These are phyloP conservation scores for Murina feae DNA, from an alignment of 2,113 vertebrate genomes.

Conservation along the genomic window DNA sequence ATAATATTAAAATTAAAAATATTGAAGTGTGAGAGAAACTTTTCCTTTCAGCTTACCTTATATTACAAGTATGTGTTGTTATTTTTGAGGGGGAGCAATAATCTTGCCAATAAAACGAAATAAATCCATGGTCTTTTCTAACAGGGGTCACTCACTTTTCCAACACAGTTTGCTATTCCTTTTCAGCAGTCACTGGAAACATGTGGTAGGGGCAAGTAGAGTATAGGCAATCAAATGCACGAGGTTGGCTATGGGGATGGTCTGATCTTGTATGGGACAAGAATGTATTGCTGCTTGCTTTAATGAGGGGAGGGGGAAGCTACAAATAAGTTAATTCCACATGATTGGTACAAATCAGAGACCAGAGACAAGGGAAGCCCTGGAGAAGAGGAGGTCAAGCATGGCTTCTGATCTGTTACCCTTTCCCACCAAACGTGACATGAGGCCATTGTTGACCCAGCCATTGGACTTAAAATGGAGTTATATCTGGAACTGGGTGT, in stretches of 20 bases:
- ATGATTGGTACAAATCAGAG: background rate
- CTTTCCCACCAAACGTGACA: background rate
- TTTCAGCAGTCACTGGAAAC: background rate
- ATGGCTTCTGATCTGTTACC: background rate
- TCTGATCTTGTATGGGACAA: background rate
- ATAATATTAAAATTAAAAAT: background rate
- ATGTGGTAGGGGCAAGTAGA: fast-evolving
- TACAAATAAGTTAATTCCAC: background rate
- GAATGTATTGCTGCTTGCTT: background rate
- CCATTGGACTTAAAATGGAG: background rate
- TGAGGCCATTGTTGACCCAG: background rate
- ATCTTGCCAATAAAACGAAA: background rate
- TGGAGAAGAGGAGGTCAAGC: background rate
- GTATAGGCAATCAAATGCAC: background rate
- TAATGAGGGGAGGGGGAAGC: too few relatives aligned
- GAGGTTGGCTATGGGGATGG: background rate
- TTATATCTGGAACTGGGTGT: background rate
- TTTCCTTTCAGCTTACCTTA: background rate
- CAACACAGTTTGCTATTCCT: background rate
- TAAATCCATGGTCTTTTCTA: background rate
- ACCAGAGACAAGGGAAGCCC: background rate
- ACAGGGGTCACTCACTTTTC: background rate
- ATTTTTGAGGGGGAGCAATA: background rate
- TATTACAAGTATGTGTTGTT: background rate
- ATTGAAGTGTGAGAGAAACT: background rate